These are phyloP conservation scores for Drosophila virilis DNA, from an alignment of 1,140 invertebrate genomes.

Conservation along the genomic window DNA sequence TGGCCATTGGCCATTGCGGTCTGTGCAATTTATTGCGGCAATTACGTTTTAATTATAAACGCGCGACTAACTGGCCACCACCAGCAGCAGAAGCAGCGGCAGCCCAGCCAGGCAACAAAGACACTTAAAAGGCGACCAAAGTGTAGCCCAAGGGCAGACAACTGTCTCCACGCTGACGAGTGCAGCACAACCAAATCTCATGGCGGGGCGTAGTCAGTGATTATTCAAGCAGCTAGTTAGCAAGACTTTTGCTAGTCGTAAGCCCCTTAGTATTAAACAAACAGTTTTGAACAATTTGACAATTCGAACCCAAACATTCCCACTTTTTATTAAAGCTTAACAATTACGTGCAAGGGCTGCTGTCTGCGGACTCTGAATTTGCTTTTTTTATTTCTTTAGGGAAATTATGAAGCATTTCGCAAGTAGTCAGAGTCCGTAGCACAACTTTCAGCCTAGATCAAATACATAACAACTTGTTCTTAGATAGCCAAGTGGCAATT, in stretches of 20 bases:
- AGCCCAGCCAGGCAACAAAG: slow-evolving; percentile 23
- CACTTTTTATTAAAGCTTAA: too few relatives aligned
- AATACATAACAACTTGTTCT: too few relatives aligned
- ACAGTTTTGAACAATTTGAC: too few relatives aligned
- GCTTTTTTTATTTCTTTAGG: too few relatives aligned
- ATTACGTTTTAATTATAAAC: slow-evolving; percentile 81
- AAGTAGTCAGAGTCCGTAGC: too few relatives aligned
- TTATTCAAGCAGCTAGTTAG: background rate
- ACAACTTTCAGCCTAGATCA: too few relatives aligned
- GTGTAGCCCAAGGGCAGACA: slow-evolving; percentile 5
- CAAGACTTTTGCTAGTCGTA: background rate
- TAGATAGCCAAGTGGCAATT: too few relatives aligned
- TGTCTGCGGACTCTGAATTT: too few relatives aligned
- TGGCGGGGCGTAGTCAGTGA: background rate
- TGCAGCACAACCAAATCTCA: background rate
- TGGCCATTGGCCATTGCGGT: slow-evolving; percentile 67
- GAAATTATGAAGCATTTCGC: too few relatives aligned
- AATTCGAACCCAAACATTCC: too few relatives aligned
- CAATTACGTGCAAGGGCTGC: too few relatives aligned
- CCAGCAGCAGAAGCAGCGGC: slow-evolving; percentile 23
- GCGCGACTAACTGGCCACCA: slow-evolving; percentile 64
- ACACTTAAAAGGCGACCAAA: slow-evolving; percentile 31
- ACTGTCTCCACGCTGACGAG: slow-evolving; percentile 9
- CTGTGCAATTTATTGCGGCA: slow-evolving; percentile 78
- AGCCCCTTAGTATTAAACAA: too few relatives aligned